Evolutionary conservation across 2,113 vertebrate genomes (phyloP).

Genomic region (Dicentrarchus labrax): DNA sequence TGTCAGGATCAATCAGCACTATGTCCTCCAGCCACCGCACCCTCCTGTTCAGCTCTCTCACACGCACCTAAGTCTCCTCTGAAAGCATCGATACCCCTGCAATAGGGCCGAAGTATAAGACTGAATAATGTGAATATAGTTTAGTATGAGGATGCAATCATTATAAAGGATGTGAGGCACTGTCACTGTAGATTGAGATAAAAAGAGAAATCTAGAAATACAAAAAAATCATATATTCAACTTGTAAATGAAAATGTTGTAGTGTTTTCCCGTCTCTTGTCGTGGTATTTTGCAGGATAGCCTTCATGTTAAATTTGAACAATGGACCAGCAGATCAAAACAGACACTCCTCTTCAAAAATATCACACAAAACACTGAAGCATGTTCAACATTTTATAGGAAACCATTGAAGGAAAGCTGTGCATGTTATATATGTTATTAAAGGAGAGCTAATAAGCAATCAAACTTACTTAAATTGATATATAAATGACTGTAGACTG

Average conservation of each 20-base stretch:
- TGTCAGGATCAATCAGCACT: slow-evolving; percentile 62
- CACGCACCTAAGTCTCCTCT: slow-evolving; percentile 3
- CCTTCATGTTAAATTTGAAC: background rate
- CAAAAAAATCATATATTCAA: background rate
- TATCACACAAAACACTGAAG: background rate
- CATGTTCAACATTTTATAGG: background rate
- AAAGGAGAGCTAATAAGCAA: background rate
- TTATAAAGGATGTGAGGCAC: background rate
- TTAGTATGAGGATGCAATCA: background rate
- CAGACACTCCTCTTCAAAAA: background rate
- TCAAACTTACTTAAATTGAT: background rate
- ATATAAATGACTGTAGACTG: background rate
- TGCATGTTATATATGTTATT: background rate
- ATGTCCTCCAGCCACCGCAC: slow-evolving; percentile 35
- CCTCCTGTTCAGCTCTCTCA: slow-evolving; percentile 26
- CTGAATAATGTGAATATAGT: background rate
- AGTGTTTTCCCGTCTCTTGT: background rate
- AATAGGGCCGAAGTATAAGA: background rate
- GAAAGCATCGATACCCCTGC: slow-evolving; percentile 6
- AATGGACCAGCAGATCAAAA: background rate
- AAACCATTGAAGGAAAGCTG: background rate
- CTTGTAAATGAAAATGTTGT: background rate
- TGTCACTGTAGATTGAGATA: background rate
- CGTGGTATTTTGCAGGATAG: background rate
- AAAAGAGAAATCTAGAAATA: background rate